Evolutionary conservation across 2,797 vertebrate genomes (phyloP).

Genomic region (Lutjanus campechanus): DNA sequence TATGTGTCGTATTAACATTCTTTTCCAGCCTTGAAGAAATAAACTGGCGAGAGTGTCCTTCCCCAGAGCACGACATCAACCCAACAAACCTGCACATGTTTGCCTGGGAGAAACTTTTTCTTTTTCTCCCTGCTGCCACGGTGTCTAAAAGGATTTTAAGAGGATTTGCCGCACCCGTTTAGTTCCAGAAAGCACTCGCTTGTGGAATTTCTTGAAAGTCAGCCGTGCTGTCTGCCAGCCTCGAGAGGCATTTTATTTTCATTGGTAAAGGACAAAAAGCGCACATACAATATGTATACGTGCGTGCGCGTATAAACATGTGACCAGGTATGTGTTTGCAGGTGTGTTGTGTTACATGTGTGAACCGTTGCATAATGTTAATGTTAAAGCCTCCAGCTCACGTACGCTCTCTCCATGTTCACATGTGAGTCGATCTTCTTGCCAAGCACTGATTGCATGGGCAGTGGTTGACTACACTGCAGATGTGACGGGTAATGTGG

Average conservation of each 20-base stretch:
- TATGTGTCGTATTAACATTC: conserved; percentile 76
- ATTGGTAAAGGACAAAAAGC: conserved; percentile 68
- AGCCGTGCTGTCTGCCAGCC: conserved; percentile 75
- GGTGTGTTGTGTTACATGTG: conserved; percentile 5
- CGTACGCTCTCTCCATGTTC: conserved; percentile 7
- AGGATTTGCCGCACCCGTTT: conserved; percentile 88
- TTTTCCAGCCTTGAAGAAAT: conserved; percentile 70
- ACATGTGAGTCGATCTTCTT: conserved; percentile 34
- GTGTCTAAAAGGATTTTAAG: conserved; percentile 88
- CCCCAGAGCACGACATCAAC: conserved; percentile 81
- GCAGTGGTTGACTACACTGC: conserved; percentile 64
- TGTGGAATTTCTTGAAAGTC: conserved; percentile 89
- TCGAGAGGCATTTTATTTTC: conserved; percentile 59
- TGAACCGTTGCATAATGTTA: conserved; percentile 18
- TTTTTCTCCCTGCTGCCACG: conserved; percentile 79
- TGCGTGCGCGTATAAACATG: conserved; percentile 22
- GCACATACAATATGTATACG: conserved; percentile 9
- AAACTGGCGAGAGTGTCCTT: conserved; percentile 81
- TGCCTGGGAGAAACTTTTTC: conserved; percentile 84
- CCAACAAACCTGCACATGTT: conserved; percentile 85
- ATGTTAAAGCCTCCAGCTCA: conserved; percentile 33
- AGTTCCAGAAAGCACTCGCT: conserved; percentile 87
- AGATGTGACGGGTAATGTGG: conserved; percentile 67
- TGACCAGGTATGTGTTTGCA: conserved; percentile 21
- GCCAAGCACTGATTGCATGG: conserved; percentile 66